Evolutionary conservation across 2,797 vertebrate genomes (phyloP).

Genomic region (Epinephelus awoara): DNA sequence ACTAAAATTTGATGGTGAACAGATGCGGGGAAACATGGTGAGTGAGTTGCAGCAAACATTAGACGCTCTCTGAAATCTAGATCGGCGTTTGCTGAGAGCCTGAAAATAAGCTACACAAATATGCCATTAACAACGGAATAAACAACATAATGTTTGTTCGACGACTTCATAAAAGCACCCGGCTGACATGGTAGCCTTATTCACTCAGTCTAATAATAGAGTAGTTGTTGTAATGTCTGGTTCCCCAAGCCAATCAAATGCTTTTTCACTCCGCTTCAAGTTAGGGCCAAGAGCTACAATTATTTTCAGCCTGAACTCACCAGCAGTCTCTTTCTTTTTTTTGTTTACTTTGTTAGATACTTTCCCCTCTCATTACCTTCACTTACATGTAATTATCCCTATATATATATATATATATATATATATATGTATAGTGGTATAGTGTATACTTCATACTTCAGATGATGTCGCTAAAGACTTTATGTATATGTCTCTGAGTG

Average conservation of each 20-base stretch:
- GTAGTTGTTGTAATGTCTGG: constrained; percentile 5
- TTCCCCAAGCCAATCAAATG: constrained; percentile 5
- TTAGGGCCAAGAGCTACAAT: not conserved
- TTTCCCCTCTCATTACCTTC: not conserved
- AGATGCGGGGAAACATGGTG: not conserved
- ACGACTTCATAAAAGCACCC: constrained; percentile 34
- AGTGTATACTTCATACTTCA: too few relatives aligned
- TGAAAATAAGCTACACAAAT: constrained; percentile 17
- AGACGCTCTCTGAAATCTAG: not conserved
- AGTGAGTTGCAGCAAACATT: not conserved
- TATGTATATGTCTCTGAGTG: too few relatives aligned
- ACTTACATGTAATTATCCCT: too few relatives aligned
- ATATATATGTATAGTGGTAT: too few relatives aligned
- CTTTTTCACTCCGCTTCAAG: not conserved
- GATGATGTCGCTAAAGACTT: too few relatives aligned
- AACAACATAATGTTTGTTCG: not conserved
- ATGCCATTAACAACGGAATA: not conserved
- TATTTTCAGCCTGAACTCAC: not conserved
- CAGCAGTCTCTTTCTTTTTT: not conserved
- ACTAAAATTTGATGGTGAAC: not conserved
- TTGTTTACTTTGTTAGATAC: not conserved
- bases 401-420: too few relatives aligned
- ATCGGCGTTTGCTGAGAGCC: not conserved
- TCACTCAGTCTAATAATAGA: constrained; percentile 37
- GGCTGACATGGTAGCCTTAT: not conserved